Evolutionary conservation across 2,797 vertebrate genomes (phyloP).

Genomic region (Enteromius afrohamiltoni): DNA sequence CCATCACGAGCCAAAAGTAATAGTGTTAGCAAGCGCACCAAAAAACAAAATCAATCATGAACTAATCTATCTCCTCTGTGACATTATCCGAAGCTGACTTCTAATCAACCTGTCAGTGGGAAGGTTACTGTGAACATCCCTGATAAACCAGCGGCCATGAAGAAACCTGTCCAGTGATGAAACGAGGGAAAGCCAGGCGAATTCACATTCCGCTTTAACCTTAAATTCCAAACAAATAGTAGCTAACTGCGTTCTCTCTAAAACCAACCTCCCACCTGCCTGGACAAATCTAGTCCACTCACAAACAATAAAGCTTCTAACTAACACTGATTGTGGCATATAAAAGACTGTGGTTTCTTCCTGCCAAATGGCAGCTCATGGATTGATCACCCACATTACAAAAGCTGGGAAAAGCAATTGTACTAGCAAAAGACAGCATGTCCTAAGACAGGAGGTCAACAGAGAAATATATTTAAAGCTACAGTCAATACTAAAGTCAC

Average conservation of each 20-base stretch:
- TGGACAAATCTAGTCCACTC: constrained; percentile 3
- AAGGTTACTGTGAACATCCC: constrained; percentile 65
- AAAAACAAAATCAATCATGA: constrained; percentile 4
- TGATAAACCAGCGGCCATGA: constrained; percentile 69
- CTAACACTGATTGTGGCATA: not conserved
- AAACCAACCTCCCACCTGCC: not conserved
- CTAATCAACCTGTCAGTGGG: constrained; percentile 70
- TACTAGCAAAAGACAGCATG: constrained; percentile 6
- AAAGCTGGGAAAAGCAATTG: constrained; percentile 1
- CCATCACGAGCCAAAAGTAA: not conserved
- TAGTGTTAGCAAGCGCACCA: not conserved
- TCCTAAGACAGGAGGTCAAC: constrained; percentile 13
- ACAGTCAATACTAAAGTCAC: constrained; percentile 44
- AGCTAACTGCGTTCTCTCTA: not conserved
- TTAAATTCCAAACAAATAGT: not conserved
- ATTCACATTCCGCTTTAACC: not conserved
- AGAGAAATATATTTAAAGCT: constrained; percentile 22
- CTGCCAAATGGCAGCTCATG: not conserved
- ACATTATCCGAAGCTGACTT: constrained; percentile 71
- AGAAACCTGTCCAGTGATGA: constrained; percentile 63
- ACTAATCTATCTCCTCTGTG: constrained; percentile 40
- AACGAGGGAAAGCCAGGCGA: not conserved
- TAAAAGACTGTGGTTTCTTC: not conserved
- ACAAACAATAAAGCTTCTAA: not conserved
- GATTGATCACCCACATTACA: constrained; percentile 19